Base-by-base conservation (phyloP, 2,113 vertebrate genomes). In the Oryzias woworae region DNA sequence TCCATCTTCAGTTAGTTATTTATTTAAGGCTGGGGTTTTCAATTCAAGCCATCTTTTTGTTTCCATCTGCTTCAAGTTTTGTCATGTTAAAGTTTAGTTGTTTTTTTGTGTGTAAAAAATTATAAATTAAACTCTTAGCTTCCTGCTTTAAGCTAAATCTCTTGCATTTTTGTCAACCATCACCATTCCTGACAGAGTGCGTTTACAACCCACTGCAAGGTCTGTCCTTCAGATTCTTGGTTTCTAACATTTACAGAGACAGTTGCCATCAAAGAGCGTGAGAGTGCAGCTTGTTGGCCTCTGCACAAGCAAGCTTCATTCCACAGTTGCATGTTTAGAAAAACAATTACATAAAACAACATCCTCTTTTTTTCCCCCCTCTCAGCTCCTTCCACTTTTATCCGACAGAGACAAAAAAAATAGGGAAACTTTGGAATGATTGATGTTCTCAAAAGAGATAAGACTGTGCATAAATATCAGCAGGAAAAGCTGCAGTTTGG, bases 231-330 rank as follows among this genome's bases (percentile, higher is more conserved):
- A 60, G 57, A 66, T 58, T 43, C 45, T 65, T 59, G 71, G 53
- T 64, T 78, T 66, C 62, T 61, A 60, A 13, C 0, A 72, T 59
- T 73, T 43, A 54, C 47, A 56, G 80, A 75, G 67, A 73, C 59
- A 24, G 66, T 49, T 69, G 69, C 79, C 78, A 71, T 69, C 72
- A 79, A 70, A 82, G 85, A 81, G 76, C 82, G 74, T 85, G 84
- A 81, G 84, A 89, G 56, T 81, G 71, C 64, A 56, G 66, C 65
- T 55, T 16, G 57, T 63, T 81, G 69, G 71, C 69, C 70, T 43
- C 66, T 54, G 72, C 79, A 75, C 58, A 62, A 69, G 69, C 76
- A 69, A 45, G 62, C 55, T 62, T 69, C 56, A 69, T 78, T 66
- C 78, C 65, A 66, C 78, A 84, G 86, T 77, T 74, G 74, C 64